A percentile compares a stretch with the other conserved stretches of the same genome.
Evolutionary conservation across 2,797 vertebrate species (phyloP).

Genomic region (Leptatherina wallacei): DNA sequence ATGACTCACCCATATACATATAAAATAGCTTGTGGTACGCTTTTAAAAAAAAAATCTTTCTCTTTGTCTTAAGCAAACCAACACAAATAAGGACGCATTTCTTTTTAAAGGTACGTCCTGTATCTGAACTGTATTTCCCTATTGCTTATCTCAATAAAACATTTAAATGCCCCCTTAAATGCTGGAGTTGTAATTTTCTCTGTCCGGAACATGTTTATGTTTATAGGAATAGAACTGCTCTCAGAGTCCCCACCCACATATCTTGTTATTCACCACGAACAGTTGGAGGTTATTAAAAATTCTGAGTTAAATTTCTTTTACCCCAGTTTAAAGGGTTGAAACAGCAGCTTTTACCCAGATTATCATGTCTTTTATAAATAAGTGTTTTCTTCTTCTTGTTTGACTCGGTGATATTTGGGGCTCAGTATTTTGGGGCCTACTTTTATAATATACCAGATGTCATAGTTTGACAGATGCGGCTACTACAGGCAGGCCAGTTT

Average conservation of each 20-base stretch:
- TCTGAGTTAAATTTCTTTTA: slow-evolving; percentile 33
- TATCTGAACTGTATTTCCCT: not conserved
- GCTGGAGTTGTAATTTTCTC: slow-evolving; percentile 8
- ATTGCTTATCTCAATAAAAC: slow-evolving; percentile 1
- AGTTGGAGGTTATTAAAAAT: slow-evolving; percentile 59
- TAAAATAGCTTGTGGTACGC: not conserved
- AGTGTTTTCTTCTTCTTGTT: not conserved
- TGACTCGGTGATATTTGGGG: not conserved
- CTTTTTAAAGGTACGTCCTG: not conserved
- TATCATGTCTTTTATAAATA: not conserved
- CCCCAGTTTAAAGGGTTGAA: slow-evolving; percentile 48
- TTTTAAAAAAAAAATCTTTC: too few species aligned
- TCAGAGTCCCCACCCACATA: slow-evolving; percentile 52
- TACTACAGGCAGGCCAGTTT: not conserved
- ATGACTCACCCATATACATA: slow-evolving; percentile 11
- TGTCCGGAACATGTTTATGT: slow-evolving; percentile 23
- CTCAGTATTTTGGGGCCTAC: not conserved
- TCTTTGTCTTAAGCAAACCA: not conserved
- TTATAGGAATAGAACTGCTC: slow-evolving; percentile 53
- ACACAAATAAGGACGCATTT: not conserved
- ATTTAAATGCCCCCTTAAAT: slow-evolving; percentile 26
- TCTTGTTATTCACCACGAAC: slow-evolving; percentile 62
- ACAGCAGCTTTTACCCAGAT: slow-evolving; percentile 36
- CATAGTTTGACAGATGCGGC: not conserved
- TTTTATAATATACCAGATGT: not conserved